Percentiles rank a stretch among this genome's conserved stretches.
Evolutionary conservation across 2,113 vertebrate species (phyloP).

Genomic region (Neolamprologus hecqui): DNA sequence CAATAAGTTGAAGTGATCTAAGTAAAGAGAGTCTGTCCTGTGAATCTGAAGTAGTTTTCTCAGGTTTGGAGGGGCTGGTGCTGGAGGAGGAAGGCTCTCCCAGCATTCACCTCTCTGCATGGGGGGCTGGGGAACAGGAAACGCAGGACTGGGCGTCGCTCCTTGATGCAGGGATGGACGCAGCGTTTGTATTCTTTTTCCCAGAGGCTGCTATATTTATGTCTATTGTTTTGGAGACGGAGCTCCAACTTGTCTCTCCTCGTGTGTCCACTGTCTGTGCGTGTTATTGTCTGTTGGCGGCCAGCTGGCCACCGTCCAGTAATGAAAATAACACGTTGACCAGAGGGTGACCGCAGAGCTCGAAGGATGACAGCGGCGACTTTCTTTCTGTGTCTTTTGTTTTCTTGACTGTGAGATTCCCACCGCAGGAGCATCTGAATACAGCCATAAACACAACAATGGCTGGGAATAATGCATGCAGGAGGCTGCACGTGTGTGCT

Average conservation of each 20-base stretch:
- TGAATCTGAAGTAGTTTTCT: not conserved
- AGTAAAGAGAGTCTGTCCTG: not conserved
- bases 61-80: not conserved
- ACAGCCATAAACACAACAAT: slow-evolving; percentile 34
- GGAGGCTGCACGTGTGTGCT: not conserved
- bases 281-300: slow-evolving; percentile 23
- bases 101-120: slow-evolving; percentile 20
- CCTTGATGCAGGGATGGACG: slow-evolving; percentile 69
- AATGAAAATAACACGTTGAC: slow-evolving; percentile 79
- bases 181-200: slow-evolving; percentile 77
- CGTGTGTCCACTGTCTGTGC: not conserved
- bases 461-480: not conserved
- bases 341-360: slow-evolving; percentile 44
- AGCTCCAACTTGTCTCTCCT: slow-evolving; percentile 11
- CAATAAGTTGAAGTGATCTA: not conserved
- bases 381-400: slow-evolving; percentile 26
- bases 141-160: slow-evolving; percentile 59
- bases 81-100: not conserved
- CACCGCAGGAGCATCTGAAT: not conserved
- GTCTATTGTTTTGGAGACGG: slow-evolving; percentile 79
- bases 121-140: slow-evolving; percentile 72
- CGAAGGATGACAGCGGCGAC: slow-evolving; percentile 24
- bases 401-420: not conserved
- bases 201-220: slow-evolving; percentile 89
- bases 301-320: slow-evolving; percentile 75